Percentiles rank a stretch among this genome's conserved stretches.
phyloP scores from a whole-genome alignment of 2,888 invertebrate species.

The Norana najaformis region DNA sequence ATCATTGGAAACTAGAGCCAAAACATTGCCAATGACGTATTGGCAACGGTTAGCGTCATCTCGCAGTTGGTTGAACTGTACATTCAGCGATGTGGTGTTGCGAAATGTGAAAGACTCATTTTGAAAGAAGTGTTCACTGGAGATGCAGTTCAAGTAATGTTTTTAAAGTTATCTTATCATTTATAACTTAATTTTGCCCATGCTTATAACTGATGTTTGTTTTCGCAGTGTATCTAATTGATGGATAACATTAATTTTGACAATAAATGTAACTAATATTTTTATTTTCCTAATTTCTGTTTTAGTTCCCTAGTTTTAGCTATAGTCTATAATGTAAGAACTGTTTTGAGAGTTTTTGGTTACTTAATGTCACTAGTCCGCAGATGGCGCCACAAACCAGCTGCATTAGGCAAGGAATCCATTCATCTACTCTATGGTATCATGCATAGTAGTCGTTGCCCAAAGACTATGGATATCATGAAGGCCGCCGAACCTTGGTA shows the following conservation, averaged over 20 bases:
- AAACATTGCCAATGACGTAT: conserved; percentile 1
- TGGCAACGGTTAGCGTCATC: background rate
- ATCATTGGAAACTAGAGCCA: background rate
- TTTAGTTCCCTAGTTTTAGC: background rate
- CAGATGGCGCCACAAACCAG: background rate
- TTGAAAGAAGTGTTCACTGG: background rate
- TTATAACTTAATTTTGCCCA: too few species aligned
- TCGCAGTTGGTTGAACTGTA: background rate
- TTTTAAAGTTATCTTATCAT: background rate
- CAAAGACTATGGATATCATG: background rate
- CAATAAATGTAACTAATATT: too few species aligned
- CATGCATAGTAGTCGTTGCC: background rate
- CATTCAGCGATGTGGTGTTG: background rate
- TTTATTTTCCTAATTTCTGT: background rate
- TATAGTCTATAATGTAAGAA: background rate
- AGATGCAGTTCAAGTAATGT: background rate
- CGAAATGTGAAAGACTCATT: background rate
- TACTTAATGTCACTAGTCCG: background rate
- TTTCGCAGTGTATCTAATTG: too few species aligned
- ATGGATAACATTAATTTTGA: too few species aligned
- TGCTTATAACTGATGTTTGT: too few species aligned
- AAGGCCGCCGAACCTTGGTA: background rate
- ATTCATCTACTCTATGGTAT: background rate
- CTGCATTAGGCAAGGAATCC: background rate
- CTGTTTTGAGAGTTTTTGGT: background rate